Conservation (phyloP, 2,888 invertebrate species). For the Volucella zonaria region DNA sequence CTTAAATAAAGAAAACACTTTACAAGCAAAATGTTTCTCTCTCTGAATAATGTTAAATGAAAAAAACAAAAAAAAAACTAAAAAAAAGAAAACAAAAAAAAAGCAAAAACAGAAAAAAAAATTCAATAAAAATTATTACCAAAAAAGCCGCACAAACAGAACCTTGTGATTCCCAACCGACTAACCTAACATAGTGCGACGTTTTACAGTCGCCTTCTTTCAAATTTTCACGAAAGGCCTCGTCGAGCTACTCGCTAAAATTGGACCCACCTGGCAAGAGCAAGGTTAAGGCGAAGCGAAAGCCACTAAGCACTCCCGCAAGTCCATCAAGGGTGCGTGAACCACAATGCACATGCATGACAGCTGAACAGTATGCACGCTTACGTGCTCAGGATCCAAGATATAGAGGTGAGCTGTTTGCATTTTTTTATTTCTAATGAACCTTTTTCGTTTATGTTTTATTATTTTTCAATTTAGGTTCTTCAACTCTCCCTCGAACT, state of each 20-base stretch:
- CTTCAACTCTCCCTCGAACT: slow-evolving; percentile 92
- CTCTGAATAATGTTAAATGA: slow-evolving; percentile 64
- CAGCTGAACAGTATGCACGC: slow-evolving; percentile 94
- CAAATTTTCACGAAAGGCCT: slow-evolving; percentile 98
- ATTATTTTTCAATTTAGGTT: slow-evolving; percentile 84
- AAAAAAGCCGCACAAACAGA: slow-evolving; percentile 82
- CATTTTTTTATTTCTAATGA: slow-evolving; percentile 15
- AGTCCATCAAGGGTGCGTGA: slow-evolving; percentile 93
- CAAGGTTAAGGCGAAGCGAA: slow-evolving; percentile 93
- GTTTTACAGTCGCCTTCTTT: slow-evolving; percentile 97
- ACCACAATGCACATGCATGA: slow-evolving; percentile 97
- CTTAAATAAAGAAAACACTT: slow-evolving; percentile 71
- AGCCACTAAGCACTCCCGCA: slow-evolving; percentile 95
- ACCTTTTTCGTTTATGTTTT: slow-evolving; percentile 15
- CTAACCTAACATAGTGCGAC: slow-evolving; percentile 85
- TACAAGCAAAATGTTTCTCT: slow-evolving; percentile 71
- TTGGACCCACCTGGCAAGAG: slow-evolving; percentile 94
- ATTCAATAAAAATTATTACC: slow-evolving; percentile 62
- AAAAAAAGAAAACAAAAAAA: slow-evolving; percentile 57
- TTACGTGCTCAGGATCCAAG: slow-evolving; percentile 92
- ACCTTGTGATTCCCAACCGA: slow-evolving; percentile 83
- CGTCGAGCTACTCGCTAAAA: slow-evolving; percentile 97
- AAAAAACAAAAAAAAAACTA: slow-evolving; percentile 57
- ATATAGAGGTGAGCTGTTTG: slow-evolving; percentile 85
- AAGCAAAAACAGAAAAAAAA: slow-evolving; percentile 70